Base-by-base conservation (phyloP, 2,113 vertebrate species). In the Elachura formosa region DNA sequence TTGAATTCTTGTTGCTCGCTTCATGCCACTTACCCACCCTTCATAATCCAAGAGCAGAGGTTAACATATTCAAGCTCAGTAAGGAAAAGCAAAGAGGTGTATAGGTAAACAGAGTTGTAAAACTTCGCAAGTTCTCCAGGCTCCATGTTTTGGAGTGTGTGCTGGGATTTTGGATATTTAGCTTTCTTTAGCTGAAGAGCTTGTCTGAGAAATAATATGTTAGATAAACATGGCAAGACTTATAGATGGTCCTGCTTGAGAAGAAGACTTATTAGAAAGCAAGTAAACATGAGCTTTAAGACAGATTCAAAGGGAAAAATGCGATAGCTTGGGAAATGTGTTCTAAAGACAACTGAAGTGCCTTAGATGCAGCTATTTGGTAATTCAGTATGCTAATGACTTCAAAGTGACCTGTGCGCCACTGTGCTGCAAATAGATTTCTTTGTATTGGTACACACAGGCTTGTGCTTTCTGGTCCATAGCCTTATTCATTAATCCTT, bases 401-500 rank as follows among this genome's bases (percentile, higher is more conserved):
- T 95, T 89, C 91, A 54, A 31, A 95, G 87, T 95, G 94, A 95
- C 85, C 96, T 83, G 91, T 86, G 90, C 76, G 96, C 71, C 84
- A 52, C 89, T 77, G 41, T 76, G 71, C 94, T 91, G 93, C 91
- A 86, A 96, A 92, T 73, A 81, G 87, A 92, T 95, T 87, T 85
- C 93, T 96, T 94, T 97, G 93, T 92, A 87, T 77, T 67, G 72
- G 82, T 94, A 91, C 85, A 86, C 75, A 80, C 77, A 91, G 82
- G 24, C 78, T 95, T 83, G 56, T 94, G 90, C 79, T 95, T 94
- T 96, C 93, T 95, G 82, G 79, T 90, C 92, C 72, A 68, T 34
- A 92, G 90, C 71, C 84, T 93, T 91, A 96, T 93, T 95, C 95
- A 95, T 97, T 96, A 96, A 96, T 97, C 93, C 92, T 95, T 94